Base-by-base conservation (phyloP, 1,140 invertebrate species). In the Pogonomyrmex barbatus region DNA sequence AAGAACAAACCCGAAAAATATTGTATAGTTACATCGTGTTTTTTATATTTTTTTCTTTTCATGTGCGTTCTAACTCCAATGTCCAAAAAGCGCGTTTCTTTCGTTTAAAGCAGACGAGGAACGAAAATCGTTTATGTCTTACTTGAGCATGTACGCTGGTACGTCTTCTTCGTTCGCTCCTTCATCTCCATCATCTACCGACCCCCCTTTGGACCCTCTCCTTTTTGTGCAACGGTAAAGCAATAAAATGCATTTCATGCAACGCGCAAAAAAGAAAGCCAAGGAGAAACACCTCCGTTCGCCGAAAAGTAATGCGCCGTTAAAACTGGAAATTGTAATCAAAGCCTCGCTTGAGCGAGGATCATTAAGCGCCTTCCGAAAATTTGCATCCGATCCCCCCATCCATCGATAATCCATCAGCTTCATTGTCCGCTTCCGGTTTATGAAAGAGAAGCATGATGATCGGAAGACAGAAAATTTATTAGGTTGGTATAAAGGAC, bases 201-300 rank as follows among this genome's bases (percentile, higher is more conserved):
- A 67, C 81, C 71, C 42, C 67, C 42, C 50, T 78, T 81, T 62
- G 76, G 54, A 62, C 84, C 24, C 24, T 77, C 62, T 89, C 82
- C 50, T 82, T 87, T 89, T 89, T 89, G 87, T 78, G 8, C 56
- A 77, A 67, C 70, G 87, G 75, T 70, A 60, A 75, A 89, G 88
- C 87, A 89, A 87, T 89, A 89, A 89, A 89, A 89, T 88, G 88
- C 87, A 89, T 89, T 89, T 89, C 88, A 89, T 86, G 88, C 83
- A 79, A 89, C 83, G 56, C 79, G 62, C 76, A 82, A 75, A 68
- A 89, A 89, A 89, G 71, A 58, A 71, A 71, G 83, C 75, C 67
- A 67, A 62, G 33, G 67, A 68, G 85, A 71, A 60, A 67, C 54
- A 87, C 60, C 45, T 60, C 50, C 68, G 68, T 68, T 56, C 62